phyloP scores from a whole-genome alignment of 64 coral and sea anemone genomes.

The Exaiptasia diaphana region DNA sequence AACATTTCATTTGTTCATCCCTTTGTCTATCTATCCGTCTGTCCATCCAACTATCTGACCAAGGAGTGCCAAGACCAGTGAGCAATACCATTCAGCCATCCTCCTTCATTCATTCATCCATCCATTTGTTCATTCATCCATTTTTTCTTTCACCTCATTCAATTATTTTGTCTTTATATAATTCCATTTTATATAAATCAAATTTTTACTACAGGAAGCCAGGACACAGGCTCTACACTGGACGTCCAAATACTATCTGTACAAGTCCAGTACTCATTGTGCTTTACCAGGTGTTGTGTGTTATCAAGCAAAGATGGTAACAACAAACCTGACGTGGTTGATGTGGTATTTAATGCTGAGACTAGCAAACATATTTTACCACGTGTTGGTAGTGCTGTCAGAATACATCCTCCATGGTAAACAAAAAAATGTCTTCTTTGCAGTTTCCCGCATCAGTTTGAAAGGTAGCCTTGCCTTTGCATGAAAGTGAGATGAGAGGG shows the following conservation, averaged over 20 bases:
- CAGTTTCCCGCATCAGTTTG: background rate
- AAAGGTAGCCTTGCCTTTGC: no score
- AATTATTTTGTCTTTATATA: no score
- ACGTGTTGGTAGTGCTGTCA: conserved; percentile 33
- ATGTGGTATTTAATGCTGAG: conserved; percentile 54
- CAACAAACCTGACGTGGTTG: background rate
- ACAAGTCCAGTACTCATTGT: conserved; percentile 41
- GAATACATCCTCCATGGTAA: conserved; percentile 84
- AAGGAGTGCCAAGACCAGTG: background rate
- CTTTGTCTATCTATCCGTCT: background rate
- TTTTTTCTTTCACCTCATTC: background rate
- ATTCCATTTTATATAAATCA: no score
- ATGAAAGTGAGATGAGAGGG: no score
- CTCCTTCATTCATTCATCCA: background rate
- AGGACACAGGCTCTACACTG: background rate
- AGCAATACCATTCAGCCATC: background rate
- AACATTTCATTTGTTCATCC: background rate
- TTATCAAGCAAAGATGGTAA: background rate
- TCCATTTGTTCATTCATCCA: background rate
- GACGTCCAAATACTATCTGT: conserved; percentile 52
- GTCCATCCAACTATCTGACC: background rate
- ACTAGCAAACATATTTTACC: conserved; percentile 65
- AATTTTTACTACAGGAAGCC: background rate
- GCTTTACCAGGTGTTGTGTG: conserved; percentile 56
- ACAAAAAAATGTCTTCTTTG: background rate